A percentile compares a stretch with the other conserved stretches of the same genome.
Evolutionary conservation across 1,140 invertebrate genomes (phyloP).

Genomic region (Papilio helenus): DNA sequence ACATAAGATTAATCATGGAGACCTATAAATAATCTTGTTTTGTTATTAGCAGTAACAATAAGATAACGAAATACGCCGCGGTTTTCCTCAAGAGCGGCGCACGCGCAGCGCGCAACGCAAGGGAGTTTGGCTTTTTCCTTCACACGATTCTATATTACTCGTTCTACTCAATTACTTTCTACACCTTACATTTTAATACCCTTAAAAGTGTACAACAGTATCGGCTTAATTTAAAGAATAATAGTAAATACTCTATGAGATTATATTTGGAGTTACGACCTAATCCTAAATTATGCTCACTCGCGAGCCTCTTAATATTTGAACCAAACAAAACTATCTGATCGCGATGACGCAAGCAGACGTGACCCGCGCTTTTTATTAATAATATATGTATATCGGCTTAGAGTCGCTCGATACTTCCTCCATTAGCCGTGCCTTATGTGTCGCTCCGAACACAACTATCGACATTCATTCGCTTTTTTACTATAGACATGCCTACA

Average conservation of each 20-base stretch:
- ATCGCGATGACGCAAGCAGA: conserved; percentile 27
- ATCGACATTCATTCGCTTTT: conserved; percentile 16
- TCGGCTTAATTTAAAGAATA: too few species aligned
- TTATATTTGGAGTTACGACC: too few species aligned
- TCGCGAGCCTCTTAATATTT: background rate
- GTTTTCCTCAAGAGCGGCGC: conserved; percentile 23
- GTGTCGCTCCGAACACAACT: conserved; percentile 5
- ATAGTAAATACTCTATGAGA: too few species aligned
- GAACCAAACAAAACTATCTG: background rate
- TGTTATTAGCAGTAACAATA: conserved; percentile 23
- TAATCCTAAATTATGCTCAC: background rate
- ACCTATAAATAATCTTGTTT: conserved; percentile 30
- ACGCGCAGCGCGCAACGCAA: background rate
- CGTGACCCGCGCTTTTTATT: conserved; percentile 38
- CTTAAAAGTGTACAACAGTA: too few species aligned
- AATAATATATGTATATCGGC: conserved; percentile 25
- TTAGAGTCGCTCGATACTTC: conserved; percentile 36
- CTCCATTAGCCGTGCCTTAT: conserved; percentile 28
- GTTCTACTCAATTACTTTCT: background rate
- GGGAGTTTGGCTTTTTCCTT: background rate
- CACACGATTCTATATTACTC: background rate
- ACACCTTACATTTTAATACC: background rate
- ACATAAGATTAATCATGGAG: conserved; percentile 21
- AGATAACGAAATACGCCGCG: conserved; percentile 26
- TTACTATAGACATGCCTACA: background rate